These are phyloP conservation scores for Thymallus thymallus DNA, from an alignment of 2,113 vertebrate genomes.

Conservation along the genomic window DNA sequence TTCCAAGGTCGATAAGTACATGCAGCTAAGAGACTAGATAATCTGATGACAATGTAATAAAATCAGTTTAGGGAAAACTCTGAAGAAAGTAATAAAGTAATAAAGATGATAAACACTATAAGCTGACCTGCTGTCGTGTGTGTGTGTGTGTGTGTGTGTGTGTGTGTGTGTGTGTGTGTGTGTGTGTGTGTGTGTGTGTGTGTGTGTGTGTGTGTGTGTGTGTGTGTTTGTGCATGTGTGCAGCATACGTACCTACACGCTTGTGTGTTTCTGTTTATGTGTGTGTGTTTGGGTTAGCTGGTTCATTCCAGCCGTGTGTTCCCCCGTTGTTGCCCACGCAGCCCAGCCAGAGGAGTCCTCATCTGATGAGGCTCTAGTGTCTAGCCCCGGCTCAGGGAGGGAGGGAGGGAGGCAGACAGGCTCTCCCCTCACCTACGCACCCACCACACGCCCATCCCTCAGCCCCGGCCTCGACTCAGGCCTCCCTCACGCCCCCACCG, in stretches of 20 bases:
- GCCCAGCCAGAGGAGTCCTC: conserved; percentile 55
- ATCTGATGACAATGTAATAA: conserved; percentile 71
- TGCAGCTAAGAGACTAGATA: conserved; percentile 52
- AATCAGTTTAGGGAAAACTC: conserved; percentile 69
- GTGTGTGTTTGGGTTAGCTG: conserved; percentile 6
- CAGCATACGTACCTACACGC: conserved; percentile 16
- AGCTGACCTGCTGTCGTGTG: conserved; percentile 43
- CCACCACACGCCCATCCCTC: conserved; percentile 32
- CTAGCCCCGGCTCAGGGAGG: conserved; percentile 25
- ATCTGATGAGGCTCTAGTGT: conserved; percentile 56
- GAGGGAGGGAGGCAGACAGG: conserved; percentile 28
- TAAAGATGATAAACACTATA: conserved; percentile 71
- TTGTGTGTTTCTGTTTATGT: conserved; percentile 17
- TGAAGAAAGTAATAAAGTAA: conserved; percentile 73
- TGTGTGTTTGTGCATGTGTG: conserved; percentile 16
- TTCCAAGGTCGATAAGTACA: conserved; percentile 47
- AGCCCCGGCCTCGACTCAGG: neutral
- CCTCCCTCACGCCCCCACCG: conserved; percentile 36
- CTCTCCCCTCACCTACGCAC: conserved; percentile 66
- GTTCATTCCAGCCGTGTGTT: conserved; percentile 42
- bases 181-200: conserved; percentile 17
- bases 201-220: conserved; percentile 17
- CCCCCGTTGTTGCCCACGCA: conserved; percentile 58
- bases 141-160: conserved; percentile 31
- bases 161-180: conserved; percentile 22